Percentiles rank a stretch among this genome's conserved stretches.
These are phyloP conservation scores for Psittacula echo DNA, from an alignment of 2,797 vertebrate genomes.

Conservation along the genomic window DNA sequence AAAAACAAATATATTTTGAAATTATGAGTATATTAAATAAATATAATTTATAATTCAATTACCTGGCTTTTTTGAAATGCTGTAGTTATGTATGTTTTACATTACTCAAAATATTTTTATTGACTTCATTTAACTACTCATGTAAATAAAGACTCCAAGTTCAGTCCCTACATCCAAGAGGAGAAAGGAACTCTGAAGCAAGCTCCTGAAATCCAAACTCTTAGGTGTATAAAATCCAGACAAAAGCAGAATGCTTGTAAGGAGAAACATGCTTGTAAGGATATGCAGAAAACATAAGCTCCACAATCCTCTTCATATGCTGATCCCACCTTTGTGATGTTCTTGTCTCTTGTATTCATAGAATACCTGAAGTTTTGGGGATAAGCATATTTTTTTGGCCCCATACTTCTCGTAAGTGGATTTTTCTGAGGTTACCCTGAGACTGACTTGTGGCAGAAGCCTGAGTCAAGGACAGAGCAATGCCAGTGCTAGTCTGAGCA, in stretches of 20 bases:
- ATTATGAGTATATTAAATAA: constrained; percentile 32
- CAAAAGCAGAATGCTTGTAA: not conserved
- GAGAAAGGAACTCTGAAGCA: not conserved
- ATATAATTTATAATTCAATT: constrained; percentile 60
- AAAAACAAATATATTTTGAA: constrained; percentile 45
- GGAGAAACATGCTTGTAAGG: not conserved
- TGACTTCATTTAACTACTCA: not conserved
- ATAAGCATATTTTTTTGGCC: not conserved
- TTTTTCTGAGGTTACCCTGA: not conserved
- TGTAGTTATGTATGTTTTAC: constrained; percentile 14
- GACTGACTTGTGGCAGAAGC: not conserved
- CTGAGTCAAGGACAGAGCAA: not conserved
- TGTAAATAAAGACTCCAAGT: not conserved
- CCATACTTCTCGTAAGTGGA: not conserved
- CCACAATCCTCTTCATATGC: not conserved
- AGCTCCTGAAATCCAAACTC: not conserved
- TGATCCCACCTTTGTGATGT: not conserved
- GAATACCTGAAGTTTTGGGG: not conserved
- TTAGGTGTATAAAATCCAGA: not conserved
- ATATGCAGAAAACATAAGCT: not conserved
- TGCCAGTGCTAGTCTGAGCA: not conserved
- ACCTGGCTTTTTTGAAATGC: constrained; percentile 45
- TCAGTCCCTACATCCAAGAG: not conserved
- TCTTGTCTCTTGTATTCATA: not conserved
- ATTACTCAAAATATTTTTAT: constrained; percentile 22